These are phyloP conservation scores for Onychomys leucogaster DNA, from an alignment of 2,797 vertebrate species.

Conservation along the genomic window DNA sequence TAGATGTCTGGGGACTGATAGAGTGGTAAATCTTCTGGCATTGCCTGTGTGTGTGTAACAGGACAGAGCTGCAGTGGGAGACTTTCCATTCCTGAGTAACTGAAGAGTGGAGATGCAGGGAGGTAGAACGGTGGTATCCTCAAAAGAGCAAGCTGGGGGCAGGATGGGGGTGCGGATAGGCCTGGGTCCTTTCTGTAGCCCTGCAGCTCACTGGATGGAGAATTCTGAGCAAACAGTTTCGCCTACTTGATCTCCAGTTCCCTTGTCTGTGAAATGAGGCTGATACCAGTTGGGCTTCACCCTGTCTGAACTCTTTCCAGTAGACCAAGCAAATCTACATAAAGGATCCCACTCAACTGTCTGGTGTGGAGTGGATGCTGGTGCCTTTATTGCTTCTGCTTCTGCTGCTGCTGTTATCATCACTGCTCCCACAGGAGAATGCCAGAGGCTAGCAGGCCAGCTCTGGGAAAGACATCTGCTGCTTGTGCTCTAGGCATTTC, in stretches of 20 bases:
- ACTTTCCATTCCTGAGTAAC: background rate
- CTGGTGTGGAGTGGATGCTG: rapidly evolving
- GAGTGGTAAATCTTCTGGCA: background rate
- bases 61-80: too few relatives aligned
- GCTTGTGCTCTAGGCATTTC: background rate
- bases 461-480: background rate
- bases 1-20: background rate
- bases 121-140: background rate
- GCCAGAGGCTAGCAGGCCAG: background rate
- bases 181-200: background rate
- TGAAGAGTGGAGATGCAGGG: background rate
- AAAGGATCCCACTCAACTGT: background rate
- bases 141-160: background rate
- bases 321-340: background rate
- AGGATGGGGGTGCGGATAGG: rapidly evolving
- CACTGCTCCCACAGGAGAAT: background rate
- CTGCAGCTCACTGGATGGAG: background rate
- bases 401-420: rapidly evolving
- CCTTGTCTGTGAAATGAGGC: background rate
- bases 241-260: background rate
- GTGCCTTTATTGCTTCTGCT: rapidly evolving
- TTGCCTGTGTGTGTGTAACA: background rate
- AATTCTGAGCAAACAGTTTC: background rate
- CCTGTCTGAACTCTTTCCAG: background rate
- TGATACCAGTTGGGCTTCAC: background rate